phyloP scores from a whole-genome alignment of 2,113 vertebrate genomes.

The Rallus limicola region DNA sequence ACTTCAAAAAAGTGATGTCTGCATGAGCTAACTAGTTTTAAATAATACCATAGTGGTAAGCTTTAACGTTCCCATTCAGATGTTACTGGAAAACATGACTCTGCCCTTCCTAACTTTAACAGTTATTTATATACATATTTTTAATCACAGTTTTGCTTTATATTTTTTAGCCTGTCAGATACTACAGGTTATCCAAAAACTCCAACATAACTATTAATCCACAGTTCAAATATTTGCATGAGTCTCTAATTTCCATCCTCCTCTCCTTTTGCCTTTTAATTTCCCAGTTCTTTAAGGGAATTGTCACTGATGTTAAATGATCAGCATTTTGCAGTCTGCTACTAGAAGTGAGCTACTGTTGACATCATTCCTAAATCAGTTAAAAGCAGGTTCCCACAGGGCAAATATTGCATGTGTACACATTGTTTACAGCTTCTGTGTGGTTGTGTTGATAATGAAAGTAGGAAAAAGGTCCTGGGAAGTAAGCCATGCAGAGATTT shows the following conservation, averaged over 20 bases:
- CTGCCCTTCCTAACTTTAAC: neutral
- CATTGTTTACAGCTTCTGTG: constrained; percentile 1
- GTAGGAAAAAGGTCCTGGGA: neutral
- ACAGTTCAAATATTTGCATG: neutral
- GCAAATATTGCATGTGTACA: neutral
- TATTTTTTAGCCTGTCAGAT: neutral
- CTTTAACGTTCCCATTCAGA: neutral
- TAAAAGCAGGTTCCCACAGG: neutral
- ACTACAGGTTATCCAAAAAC: neutral
- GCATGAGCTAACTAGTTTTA: neutral
- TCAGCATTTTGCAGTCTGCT: neutral
- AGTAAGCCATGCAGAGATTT: neutral
- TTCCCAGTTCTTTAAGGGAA: neutral
- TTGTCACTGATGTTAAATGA: neutral
- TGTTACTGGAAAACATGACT: neutral
- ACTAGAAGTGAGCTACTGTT: neutral
- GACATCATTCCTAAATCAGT: neutral
- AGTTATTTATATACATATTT: neutral
- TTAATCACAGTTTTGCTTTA: neutral
- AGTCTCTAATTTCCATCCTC: neutral
- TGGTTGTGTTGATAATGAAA: neutral
- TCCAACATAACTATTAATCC: neutral
- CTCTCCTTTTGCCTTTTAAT: neutral
- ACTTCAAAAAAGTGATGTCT: neutral
- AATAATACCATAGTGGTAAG: neutral